These are phyloP conservation scores for Raja brachyura DNA, from an alignment of 2,113 vertebrate species.

Conservation along the genomic window DNA sequence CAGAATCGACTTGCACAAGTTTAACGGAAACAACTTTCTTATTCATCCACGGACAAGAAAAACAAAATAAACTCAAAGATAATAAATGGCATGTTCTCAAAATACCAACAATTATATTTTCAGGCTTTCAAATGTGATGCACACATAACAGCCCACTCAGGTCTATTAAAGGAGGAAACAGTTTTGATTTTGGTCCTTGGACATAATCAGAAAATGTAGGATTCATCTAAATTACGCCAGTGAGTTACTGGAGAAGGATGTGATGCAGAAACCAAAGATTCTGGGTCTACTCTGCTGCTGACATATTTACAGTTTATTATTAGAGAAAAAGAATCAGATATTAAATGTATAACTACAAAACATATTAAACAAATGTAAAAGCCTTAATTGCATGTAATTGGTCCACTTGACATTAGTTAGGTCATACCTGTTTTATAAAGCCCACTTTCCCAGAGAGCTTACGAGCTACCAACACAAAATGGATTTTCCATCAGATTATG, in stretches of 20 bases:
- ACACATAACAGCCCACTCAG: background rate
- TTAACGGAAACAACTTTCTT: conserved; percentile 69
- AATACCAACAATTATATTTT: background rate
- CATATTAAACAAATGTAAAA: background rate
- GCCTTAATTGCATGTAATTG: background rate
- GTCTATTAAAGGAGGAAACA: background rate
- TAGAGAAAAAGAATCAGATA: background rate
- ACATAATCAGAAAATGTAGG: background rate
- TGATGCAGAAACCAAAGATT: background rate
- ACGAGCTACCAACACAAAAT: background rate
- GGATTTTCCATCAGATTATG: background rate
- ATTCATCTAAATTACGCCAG: background rate
- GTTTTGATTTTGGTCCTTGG: background rate
- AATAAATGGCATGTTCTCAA: background rate
- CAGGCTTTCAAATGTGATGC: background rate
- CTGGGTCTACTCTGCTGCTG: background rate
- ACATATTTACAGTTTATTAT: background rate
- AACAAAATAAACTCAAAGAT: conserved; percentile 43
- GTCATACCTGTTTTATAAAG: background rate
- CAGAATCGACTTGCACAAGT: conserved; percentile 50
- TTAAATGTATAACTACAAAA: background rate
- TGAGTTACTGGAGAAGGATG: too few relatives aligned
- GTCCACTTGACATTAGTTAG: background rate
- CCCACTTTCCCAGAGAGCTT: background rate
- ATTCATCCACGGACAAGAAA: conserved; percentile 70